phyloP scores from a whole-genome alignment of 2,797 vertebrate species.

The Xenentodon cancila region DNA sequence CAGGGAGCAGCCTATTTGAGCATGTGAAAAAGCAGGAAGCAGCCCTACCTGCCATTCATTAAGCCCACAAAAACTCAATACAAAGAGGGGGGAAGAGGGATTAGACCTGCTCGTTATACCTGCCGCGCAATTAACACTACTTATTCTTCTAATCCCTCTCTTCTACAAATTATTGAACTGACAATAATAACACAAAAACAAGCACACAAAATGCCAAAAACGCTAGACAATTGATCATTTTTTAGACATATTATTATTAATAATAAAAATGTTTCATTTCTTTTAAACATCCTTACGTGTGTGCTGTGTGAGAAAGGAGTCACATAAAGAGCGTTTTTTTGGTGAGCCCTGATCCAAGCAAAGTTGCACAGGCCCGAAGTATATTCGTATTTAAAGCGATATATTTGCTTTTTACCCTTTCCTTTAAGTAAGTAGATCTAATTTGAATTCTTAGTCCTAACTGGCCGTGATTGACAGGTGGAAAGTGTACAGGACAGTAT shows the following conservation, averaged over 20 bases:
- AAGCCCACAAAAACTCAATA: constrained; percentile 86
- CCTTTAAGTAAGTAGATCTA: no score
- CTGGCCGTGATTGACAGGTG: no score
- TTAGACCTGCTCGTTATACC: constrained; percentile 88
- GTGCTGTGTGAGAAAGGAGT: no score
- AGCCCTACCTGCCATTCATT: constrained; percentile 88
- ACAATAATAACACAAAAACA: constrained; percentile 51
- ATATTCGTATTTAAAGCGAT: no score
- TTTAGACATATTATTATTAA: background rate
- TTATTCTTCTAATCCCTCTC: constrained; percentile 83
- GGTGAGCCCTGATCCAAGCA: no score
- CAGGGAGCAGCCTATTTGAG: constrained; percentile 84
- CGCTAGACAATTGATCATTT: constrained; percentile 16
- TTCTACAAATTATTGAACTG: constrained; percentile 79
- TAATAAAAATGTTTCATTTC: no score
- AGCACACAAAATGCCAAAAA: constrained; percentile 14
- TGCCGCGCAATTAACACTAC: constrained; percentile 87
- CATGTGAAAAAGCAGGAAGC: constrained; percentile 88
- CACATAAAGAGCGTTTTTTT: no score
- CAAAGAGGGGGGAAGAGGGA: constrained; percentile 81
- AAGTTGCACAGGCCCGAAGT: no score
- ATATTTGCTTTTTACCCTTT: no score
- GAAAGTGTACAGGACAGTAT: no score
- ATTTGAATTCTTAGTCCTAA: no score
- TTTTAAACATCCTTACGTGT: no score